Evolutionary conservation across 2,888 invertebrate species (phyloP).

Genomic region (Himalopsyche japonica): DNA sequence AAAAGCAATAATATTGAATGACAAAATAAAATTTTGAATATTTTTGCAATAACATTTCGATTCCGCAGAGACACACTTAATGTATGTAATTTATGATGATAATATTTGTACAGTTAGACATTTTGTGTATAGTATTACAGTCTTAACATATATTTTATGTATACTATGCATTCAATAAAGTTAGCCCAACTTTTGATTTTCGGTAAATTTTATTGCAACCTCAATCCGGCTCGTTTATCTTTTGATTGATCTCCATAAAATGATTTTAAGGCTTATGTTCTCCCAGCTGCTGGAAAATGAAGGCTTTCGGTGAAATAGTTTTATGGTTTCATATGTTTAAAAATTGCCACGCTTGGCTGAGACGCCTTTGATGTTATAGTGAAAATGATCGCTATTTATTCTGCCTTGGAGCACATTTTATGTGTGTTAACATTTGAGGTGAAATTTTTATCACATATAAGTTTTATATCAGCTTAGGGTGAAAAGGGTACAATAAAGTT

Average conservation of each 20-base stretch:
- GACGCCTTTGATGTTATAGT: not conserved
- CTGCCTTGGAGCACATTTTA: not conserved
- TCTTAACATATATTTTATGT: not conserved
- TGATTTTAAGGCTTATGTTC: not conserved
- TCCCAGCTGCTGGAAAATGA: not conserved
- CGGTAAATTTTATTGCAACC: not conserved
- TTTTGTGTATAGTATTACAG: no score
- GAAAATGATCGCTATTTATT: not conserved
- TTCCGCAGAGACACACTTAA: no score
- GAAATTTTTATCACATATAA: no score
- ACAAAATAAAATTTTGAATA: no score
- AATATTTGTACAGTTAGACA: no score
- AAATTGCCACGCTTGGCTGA: not conserved
- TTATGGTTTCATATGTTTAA: not conserved
- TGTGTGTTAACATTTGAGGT: not conserved
- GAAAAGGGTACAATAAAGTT: no score
- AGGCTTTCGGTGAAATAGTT: not conserved
- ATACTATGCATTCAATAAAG: not conserved
- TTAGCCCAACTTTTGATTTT: not conserved
- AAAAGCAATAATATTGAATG: no score
- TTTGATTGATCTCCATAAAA: not conserved
- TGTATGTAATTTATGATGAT: no score
- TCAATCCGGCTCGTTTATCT: not conserved
- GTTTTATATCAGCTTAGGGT: no score
- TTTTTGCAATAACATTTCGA: no score